phyloP scores from a whole-genome alignment of 1,140 invertebrate genomes.

The Mizuhopecten yessoensis region DNA sequence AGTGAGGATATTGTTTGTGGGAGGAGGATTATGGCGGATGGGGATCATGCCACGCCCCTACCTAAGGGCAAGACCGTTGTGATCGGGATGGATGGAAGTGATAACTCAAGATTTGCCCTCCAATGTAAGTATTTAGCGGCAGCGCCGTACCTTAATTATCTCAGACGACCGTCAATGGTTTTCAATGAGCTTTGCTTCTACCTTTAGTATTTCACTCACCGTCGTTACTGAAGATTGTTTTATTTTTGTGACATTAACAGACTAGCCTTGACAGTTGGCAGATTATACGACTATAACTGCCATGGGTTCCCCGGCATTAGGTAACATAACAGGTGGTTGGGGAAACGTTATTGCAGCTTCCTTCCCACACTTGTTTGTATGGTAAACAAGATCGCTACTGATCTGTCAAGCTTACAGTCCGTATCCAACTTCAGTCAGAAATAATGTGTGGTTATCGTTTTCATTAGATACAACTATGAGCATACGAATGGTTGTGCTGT shows the following conservation, averaged over 20 bases:
- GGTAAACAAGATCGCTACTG: neutral
- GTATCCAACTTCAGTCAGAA: neutral
- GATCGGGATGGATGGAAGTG: constrained; percentile 74
- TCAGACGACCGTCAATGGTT: neutral
- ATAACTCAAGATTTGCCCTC: constrained; percentile 69
- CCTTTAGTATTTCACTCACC: neutral
- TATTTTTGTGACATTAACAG: neutral
- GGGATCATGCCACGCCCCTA: neutral
- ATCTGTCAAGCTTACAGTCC: neutral
- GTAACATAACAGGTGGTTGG: neutral
- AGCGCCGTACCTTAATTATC: neutral
- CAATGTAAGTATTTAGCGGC: constrained; percentile 69
- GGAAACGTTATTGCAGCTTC: neutral
- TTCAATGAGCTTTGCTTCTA: neutral
- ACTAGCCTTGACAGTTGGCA: neutral
- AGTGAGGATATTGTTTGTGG: neutral
- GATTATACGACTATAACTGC: neutral
- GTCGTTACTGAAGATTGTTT: neutral
- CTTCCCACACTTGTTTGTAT: constrained; percentile 14
- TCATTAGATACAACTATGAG: no score
- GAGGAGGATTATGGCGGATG: constrained; percentile 31
- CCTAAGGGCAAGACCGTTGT: constrained; percentile 58
- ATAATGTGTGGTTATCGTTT: neutral
- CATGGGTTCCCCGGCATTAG: neutral
- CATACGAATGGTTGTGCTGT: no score